phyloP scores from a whole-genome alignment of 2,888 invertebrate species.

The Atrina japonica region DNA sequence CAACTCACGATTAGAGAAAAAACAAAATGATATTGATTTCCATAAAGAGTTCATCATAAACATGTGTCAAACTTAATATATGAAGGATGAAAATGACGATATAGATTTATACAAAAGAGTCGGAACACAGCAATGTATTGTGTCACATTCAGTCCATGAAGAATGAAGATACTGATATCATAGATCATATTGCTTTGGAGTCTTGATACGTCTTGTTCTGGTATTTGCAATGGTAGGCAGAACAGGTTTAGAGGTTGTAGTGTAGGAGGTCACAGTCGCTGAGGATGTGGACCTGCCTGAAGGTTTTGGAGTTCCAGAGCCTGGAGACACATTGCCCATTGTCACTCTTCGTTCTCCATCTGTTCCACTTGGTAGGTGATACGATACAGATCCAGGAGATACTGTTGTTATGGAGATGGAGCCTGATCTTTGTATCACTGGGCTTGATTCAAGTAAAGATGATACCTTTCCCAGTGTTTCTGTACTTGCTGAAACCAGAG shows the following conservation, averaged over 20 bases:
- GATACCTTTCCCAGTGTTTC: conserved; percentile 73
- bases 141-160: no score
- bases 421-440: conserved; percentile 51
- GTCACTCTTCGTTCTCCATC: conserved; percentile 6
- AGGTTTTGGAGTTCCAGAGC: conserved; percentile 18
- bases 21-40: no score
- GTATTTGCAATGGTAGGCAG: conserved; percentile 71
- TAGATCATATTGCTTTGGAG: conserved; percentile 77
- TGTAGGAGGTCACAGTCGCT: conserved; percentile 55
- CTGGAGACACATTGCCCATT: conserved; percentile 23
- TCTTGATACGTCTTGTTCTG: conserved; percentile 74
- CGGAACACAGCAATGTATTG: no score
- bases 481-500: conserved; percentile 35
- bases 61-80: no score
- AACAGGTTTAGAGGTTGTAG: conserved; percentile 67
- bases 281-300: conserved; percentile 45
- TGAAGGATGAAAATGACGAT: no score
- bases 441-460: conserved; percentile 68
- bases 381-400: conserved; percentile 16
- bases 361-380: conserved; percentile 18
- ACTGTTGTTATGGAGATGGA: conserved; percentile 12
- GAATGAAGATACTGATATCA: no score
- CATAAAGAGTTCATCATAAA: no score
- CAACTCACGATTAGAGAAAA: no score
- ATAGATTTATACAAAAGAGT: no score